A percentile compares a stretch with the other conserved stretches of the same genome.
These are phyloP conservation scores for Rhabdomys pumilio DNA, from an alignment of 2,797 vertebrate species.

Conservation along the genomic window DNA sequence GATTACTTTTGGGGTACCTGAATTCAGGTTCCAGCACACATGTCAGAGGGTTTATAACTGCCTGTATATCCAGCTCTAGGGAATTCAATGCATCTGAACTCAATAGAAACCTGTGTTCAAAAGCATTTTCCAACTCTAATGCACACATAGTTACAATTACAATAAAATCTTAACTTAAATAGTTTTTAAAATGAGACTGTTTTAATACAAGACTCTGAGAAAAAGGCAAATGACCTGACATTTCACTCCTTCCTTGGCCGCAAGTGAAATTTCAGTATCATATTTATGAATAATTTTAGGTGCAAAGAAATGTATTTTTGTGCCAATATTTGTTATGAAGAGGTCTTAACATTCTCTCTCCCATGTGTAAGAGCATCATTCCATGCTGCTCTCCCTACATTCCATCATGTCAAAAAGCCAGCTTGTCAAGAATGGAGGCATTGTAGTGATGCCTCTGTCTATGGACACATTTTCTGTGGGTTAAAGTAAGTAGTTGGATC, in stretches of 20 bases:
- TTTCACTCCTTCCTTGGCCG: slow-evolving; percentile 7
- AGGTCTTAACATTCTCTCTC: slow-evolving; percentile 67
- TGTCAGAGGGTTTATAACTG: neutral
- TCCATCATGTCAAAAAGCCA: slow-evolving; percentile 74
- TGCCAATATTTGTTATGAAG: slow-evolving; percentile 76
- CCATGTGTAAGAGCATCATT: slow-evolving; percentile 42
- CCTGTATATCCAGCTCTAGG: neutral
- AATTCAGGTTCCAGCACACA: neutral
- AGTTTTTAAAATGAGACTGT: slow-evolving; percentile 4
- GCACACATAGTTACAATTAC: neutral
- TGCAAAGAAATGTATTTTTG: slow-evolving; percentile 62
- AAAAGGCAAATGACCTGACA: slow-evolving; percentile 51
- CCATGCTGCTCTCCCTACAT: neutral
- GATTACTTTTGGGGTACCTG: neutral
- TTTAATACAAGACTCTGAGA: neutral
- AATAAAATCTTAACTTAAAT: neutral
- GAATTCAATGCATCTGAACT: neutral
- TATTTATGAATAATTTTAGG: slow-evolving; percentile 72
- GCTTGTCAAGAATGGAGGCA: slow-evolving; percentile 76
- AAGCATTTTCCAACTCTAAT: neutral
- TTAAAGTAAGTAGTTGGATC: slow-evolving; percentile 84
- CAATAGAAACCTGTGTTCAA: neutral
- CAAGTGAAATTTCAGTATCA: slow-evolving; percentile 52
- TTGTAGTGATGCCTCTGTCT: slow-evolving; percentile 48
- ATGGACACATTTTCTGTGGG: slow-evolving; percentile 78